phyloP scores from a whole-genome alignment of 2,113 vertebrate genomes.

The Balaeniceps rex region DNA sequence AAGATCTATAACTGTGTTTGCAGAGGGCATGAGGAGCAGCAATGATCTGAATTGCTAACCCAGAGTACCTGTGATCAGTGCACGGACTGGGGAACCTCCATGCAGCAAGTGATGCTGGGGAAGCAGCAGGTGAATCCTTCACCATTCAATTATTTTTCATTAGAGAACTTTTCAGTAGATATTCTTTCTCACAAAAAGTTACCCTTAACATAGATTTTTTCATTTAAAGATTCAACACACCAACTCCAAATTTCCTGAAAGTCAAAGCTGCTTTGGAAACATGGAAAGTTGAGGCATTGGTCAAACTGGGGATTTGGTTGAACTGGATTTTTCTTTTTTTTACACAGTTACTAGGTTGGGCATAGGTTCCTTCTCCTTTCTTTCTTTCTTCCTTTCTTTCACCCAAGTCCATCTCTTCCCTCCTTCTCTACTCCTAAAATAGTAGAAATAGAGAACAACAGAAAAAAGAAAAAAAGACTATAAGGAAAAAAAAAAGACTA shows the following conservation, averaged over 20 bases:
- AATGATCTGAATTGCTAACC: not conserved
- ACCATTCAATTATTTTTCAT: not conserved
- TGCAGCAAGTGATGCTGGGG: not conserved
- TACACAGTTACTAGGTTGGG: not conserved
- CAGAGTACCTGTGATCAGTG: not conserved
- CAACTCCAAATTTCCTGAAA: not conserved
- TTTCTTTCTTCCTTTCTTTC: not conserved
- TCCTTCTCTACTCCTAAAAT: not conserved
- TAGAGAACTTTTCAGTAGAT: not conserved
- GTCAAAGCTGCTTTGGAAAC: not conserved
- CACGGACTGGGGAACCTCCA: accelerated
- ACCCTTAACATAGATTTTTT: not conserved
- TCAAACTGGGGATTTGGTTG: not conserved
- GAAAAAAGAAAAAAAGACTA: not conserved
- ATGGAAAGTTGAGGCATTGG: not conserved
- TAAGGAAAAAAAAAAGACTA: not conserved
- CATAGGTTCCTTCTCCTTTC: not conserved
- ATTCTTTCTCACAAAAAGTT: not conserved
- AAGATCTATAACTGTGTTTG: not conserved
- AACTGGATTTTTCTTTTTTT: not conserved
- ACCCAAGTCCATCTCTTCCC: not conserved
- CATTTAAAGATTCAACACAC: not conserved
- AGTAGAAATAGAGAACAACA: not conserved
- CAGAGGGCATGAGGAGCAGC: not conserved
- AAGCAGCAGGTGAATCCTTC: slow-evolving; percentile 13